Percentiles rank a stretch among this genome's conserved stretches.
These are phyloP conservation scores for Caloenas nicobarica DNA, from an alignment of 2,113 vertebrate genomes.

Conservation along the genomic window DNA sequence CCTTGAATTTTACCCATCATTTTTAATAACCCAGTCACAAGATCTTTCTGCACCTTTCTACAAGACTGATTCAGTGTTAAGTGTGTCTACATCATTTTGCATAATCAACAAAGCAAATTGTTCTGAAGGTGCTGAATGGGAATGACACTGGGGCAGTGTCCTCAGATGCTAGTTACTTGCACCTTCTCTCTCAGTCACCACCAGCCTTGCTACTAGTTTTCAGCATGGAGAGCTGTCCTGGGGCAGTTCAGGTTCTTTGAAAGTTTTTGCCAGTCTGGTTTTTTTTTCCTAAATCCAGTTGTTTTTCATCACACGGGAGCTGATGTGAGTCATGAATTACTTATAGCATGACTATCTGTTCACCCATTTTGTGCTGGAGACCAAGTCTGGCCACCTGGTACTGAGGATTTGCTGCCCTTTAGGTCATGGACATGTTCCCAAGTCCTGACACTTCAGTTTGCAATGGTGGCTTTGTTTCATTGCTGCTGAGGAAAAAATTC, in stretches of 20 bases:
- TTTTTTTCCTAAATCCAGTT: neutral
- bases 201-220: neutral
- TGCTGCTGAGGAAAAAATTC: neutral
- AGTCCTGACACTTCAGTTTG: neutral
- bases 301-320: accelerated
- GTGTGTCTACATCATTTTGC: neutral
- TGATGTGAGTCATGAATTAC: neutral
- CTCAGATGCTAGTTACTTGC: neutral
- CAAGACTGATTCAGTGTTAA: neutral
- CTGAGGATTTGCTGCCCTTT: neutral
- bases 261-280: neutral
- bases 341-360: neutral
- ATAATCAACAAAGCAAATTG: neutral
- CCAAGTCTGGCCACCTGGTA: no score
- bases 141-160: neutral
- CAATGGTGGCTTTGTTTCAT: neutral
- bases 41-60: neutral
- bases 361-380: neutral
- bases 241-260: neutral
- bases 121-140: neutral
- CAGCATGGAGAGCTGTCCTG: neutral
- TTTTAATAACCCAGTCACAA: neutral
- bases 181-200: neutral
- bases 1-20: neutral
- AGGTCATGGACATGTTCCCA: accelerated